phyloP scores from a whole-genome alignment of 2,888 invertebrate genomes.

The Microdon myrmicae region DNA sequence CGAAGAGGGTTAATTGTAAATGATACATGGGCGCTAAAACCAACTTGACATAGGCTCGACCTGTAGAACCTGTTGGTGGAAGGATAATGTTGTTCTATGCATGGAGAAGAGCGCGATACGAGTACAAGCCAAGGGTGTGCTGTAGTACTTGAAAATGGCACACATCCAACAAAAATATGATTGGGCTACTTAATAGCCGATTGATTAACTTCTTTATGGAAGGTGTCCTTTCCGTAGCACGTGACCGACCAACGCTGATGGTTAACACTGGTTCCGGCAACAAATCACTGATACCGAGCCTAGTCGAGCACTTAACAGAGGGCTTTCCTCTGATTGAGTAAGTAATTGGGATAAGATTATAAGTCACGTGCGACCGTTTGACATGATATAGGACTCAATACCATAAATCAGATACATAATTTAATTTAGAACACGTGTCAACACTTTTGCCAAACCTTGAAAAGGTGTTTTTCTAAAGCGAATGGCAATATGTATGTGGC shows the following conservation, averaged over 20 bases:
- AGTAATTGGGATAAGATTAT: no score
- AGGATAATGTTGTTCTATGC: no score
- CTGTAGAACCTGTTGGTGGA: conserved; percentile 46
- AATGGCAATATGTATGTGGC: no score
- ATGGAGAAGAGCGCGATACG: no score
- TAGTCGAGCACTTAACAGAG: no score
- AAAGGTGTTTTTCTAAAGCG: no score
- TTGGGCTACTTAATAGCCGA: conserved; percentile 24
- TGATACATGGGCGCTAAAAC: conserved; percentile 26
- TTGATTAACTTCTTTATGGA: conserved; percentile 27
- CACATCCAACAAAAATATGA: not conserved
- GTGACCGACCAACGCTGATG: conserved; percentile 36
- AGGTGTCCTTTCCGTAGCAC: conserved; percentile 21
- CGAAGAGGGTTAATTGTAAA: conserved; percentile 29
- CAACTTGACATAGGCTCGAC: conserved; percentile 32
- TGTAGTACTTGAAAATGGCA: not conserved
- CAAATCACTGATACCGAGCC: conserved; percentile 19
- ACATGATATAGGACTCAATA: no score
- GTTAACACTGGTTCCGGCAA: conserved; percentile 15
- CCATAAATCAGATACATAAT: no score
- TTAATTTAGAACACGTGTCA: conserved; percentile 44
- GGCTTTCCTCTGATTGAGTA: no score
- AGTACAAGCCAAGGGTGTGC: no score
- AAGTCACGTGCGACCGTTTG: conserved; percentile 18
- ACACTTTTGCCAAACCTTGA: no score